phyloP scores from a whole-genome alignment of 2,113 vertebrate genomes.

The Archocentrus centrarchus region DNA sequence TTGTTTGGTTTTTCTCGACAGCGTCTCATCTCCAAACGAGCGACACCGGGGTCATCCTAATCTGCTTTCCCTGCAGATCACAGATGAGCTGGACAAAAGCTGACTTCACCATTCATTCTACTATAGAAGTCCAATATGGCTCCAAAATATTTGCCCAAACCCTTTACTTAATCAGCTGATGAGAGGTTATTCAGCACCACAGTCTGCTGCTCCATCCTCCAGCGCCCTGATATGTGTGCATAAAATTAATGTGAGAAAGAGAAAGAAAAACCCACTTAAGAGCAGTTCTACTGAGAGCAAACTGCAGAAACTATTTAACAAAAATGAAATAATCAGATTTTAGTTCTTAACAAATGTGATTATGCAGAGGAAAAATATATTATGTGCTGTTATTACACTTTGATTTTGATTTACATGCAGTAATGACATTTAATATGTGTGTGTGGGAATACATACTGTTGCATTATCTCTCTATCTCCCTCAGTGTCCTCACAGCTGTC shows the following conservation, averaged over 20 bases:
- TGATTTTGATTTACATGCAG: background rate
- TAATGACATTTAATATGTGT: constrained; percentile 29
- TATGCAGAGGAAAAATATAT: background rate
- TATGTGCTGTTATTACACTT: background rate
- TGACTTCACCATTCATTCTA: constrained; percentile 57
- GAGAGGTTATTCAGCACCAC: constrained; percentile 66
- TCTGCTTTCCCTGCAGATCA: constrained; percentile 78
- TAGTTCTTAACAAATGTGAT: background rate
- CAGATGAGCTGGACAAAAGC: constrained; percentile 66
- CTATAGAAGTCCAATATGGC: constrained; percentile 64
- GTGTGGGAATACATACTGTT: constrained; percentile 54
- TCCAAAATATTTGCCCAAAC: constrained; percentile 79
- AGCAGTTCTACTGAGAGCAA: background rate
- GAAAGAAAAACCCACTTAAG: background rate
- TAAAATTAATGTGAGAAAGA: background rate
- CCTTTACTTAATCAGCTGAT: constrained; percentile 69
- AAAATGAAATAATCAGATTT: background rate
- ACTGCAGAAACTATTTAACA: background rate
- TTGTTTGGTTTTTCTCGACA: constrained; percentile 77
- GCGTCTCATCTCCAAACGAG: constrained; percentile 79
- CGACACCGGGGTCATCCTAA: constrained; percentile 76
- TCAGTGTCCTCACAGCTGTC: constrained; percentile 73
- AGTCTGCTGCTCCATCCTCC: constrained; percentile 38
- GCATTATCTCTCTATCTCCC: constrained; percentile 66
- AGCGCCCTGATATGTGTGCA: background rate